These are phyloP conservation scores for Pangasius djambal DNA, from an alignment of 2,797 vertebrate species.

Conservation along the genomic window DNA sequence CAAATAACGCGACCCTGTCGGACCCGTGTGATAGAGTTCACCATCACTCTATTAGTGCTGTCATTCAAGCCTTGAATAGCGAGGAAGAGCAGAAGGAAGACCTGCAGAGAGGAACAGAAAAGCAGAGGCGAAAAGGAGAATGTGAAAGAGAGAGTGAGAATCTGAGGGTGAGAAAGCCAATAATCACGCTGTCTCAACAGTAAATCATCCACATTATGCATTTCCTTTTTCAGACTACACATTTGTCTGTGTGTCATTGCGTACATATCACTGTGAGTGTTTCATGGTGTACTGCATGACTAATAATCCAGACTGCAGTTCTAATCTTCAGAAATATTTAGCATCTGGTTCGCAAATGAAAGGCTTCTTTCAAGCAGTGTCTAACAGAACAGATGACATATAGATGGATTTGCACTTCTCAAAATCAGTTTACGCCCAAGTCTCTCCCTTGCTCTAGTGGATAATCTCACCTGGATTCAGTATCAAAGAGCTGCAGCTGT, in stretches of 20 bases:
- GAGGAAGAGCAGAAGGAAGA: not conserved
- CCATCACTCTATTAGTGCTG: slow-evolving; percentile 40
- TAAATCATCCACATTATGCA: slow-evolving; percentile 28
- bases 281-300: not conserved
- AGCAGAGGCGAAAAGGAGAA: slow-evolving; percentile 17
- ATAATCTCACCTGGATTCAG: not conserved
- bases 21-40: slow-evolving; percentile 40
- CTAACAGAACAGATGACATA: not conserved
- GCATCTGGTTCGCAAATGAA: not conserved
- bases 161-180: not conserved
- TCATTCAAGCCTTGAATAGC: slow-evolving; percentile 43
- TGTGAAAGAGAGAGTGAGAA: slow-evolving; percentile 15
- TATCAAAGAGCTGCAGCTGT: not conserved
- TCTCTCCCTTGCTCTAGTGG: not conserved
- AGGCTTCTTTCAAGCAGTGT: not conserved
- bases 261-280: slow-evolving; percentile 2
- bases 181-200: slow-evolving; percentile 22
- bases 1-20: slow-evolving; percentile 32
- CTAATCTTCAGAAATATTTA: slow-evolving; percentile 6
- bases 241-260: slow-evolving; percentile 16
- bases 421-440: not conserved
- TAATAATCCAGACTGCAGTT: slow-evolving; percentile 13
- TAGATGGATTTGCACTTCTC: not conserved
- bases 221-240: slow-evolving; percentile 18
- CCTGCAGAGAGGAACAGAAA: slow-evolving; percentile 1